Percentiles rank a stretch among this genome's conserved stretches.
Evolutionary conservation across 2,797 vertebrate genomes (phyloP).

Genomic region (Lithobates sylvaticus): DNA sequence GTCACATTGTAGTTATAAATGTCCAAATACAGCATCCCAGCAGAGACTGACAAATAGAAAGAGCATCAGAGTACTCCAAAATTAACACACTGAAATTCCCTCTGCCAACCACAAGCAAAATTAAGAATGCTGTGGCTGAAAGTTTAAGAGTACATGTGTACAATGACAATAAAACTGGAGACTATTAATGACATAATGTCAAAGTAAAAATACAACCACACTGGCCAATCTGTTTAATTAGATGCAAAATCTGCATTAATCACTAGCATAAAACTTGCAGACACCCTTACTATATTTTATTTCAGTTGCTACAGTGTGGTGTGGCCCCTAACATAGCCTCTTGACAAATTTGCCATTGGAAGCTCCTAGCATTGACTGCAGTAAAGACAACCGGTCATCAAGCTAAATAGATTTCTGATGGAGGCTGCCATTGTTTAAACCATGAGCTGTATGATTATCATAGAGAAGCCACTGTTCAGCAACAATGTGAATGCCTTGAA

Average conservation of each 20-base stretch:
- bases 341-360: neutral
- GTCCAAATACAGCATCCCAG: neutral
- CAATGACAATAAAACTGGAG: conserved; percentile 6
- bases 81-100: conserved; percentile 12
- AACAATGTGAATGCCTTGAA: neutral
- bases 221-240: neutral
- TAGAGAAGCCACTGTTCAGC: neutral
- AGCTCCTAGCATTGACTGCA: neutral
- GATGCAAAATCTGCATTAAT: neutral
- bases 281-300: neutral
- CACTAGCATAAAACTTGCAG: neutral
- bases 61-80: conserved; percentile 5
- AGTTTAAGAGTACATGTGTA: conserved; percentile 49
- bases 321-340: neutral
- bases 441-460: neutral
- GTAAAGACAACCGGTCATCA: neutral
- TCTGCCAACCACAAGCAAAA: neutral
- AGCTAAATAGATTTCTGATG: neutral
- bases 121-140: conserved; percentile 64
- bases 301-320: neutral
- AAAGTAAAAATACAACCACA: neutral
- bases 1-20: conserved; percentile 2
- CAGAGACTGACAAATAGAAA: conserved; percentile 3
- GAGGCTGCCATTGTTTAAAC: neutral
- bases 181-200: neutral